Percentiles rank a stretch among this genome's conserved stretches.
These are phyloP conservation scores for Crotophaga sulcirostris DNA, from an alignment of 2,113 vertebrate species.

Conservation along the genomic window DNA sequence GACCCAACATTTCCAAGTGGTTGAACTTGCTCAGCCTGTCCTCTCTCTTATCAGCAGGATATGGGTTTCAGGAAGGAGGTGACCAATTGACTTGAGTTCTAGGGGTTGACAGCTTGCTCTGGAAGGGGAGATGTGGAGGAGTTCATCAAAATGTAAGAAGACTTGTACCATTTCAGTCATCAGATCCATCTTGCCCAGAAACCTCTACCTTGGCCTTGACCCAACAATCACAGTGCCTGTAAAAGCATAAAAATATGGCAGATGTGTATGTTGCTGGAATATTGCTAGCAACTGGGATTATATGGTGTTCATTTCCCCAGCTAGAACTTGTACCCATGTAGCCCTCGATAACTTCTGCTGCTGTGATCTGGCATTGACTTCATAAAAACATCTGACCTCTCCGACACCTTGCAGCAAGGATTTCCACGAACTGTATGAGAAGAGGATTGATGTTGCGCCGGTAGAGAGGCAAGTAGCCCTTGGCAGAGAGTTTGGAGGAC, in stretches of 20 bases:
- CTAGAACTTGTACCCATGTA: background rate
- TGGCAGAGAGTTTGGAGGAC: background rate
- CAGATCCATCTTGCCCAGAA: background rate
- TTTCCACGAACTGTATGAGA: background rate
- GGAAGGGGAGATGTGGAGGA: background rate
- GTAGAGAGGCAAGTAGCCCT: background rate
- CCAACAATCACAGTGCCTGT: accelerated
- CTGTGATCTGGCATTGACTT: background rate
- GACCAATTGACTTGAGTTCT: background rate
- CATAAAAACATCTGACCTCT: background rate
- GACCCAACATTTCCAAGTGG: background rate
- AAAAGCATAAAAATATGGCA: background rate
- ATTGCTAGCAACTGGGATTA: background rate
- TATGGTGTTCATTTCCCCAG: accelerated
- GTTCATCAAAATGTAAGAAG: background rate
- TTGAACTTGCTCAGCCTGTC: background rate
- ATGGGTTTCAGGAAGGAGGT: background rate
- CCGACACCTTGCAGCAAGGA: background rate
- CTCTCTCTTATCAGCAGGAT: background rate
- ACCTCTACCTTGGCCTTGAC: background rate
- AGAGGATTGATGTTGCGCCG: background rate
- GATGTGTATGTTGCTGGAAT: background rate
- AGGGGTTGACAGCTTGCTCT: background rate
- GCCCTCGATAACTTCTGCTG: background rate
- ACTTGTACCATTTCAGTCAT: background rate